These are phyloP conservation scores for Ceratina australensis DNA, from an alignment of 1,140 invertebrate genomes.

Conservation along the genomic window DNA sequence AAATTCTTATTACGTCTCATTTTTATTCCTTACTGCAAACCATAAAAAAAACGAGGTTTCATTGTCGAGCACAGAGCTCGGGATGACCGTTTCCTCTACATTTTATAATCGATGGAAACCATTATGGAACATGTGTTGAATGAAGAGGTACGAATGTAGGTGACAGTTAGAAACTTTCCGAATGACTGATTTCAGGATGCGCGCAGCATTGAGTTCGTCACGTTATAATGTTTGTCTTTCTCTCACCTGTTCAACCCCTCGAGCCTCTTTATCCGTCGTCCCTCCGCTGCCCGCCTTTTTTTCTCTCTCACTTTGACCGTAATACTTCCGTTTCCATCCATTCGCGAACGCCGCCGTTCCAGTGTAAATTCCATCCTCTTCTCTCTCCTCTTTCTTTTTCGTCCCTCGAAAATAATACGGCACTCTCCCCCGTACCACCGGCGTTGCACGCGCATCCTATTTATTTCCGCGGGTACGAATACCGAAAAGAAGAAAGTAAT, in stretches of 20 bases:
- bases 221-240: constrained; percentile 36
- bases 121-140: not conserved
- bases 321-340: constrained; percentile 64
- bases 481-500: constrained; percentile 52
- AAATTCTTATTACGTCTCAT: too few species aligned
- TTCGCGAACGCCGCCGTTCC: constrained; percentile 24
- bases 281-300: constrained; percentile 12
- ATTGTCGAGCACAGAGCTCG: too few species aligned
- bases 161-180: constrained; percentile 1
- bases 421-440: not conserved
- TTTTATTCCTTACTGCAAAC: too few species aligned
- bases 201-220: not conserved
- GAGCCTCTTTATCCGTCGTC: constrained; percentile 7
- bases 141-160: not conserved
- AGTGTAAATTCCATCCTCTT: constrained; percentile 56
- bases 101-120: not conserved
- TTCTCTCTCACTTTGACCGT: constrained; percentile 34
- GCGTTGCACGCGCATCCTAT: constrained; percentile 47
- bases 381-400: not conserved
- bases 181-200: constrained; percentile 16
- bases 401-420: constrained; percentile 59
- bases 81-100: too few species aligned
- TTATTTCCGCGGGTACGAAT: constrained; percentile 57
- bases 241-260: constrained; percentile 15
- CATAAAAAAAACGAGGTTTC: too few species aligned